phyloP scores from a whole-genome alignment of 2,888 invertebrate genomes.

The Lampropteryx suffumata region DNA sequence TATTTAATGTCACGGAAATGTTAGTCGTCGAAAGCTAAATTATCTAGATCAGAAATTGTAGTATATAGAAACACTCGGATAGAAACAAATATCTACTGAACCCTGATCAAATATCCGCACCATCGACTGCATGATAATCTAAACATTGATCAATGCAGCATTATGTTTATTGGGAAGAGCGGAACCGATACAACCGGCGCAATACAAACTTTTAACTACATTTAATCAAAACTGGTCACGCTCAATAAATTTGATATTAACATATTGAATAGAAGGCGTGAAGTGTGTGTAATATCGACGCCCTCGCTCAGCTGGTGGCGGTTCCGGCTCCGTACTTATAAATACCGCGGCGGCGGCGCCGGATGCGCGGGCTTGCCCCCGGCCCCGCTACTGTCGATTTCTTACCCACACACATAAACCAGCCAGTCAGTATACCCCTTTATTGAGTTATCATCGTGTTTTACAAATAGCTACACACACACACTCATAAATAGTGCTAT shows the following conservation, averaged over 20 bases:
- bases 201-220: conserved; percentile 28
- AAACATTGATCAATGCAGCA: conserved; percentile 29
- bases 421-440: conserved; percentile 56
- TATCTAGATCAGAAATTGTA: conserved; percentile 5
- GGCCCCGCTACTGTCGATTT: conserved; percentile 33
- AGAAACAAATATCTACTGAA: not conserved
- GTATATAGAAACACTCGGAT: not conserved
- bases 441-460: conserved; percentile 59
- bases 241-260: conserved; percentile 45
- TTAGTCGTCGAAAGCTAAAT: not conserved
- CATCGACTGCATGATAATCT: conserved; percentile 19
- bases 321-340: conserved; percentile 74
- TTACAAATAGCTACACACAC: conserved; percentile 52
- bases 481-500: conserved; percentile 31
- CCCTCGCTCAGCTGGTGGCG: conserved; percentile 56
- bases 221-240: conserved; percentile 40
- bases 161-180: conserved; percentile 32
- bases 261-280: conserved; percentile 48
- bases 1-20: conserved; percentile 9
- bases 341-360: conserved; percentile 72
- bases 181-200: conserved; percentile 30
- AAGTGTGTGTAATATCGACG: conserved; percentile 48
- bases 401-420: conserved; percentile 45
- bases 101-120: not conserved
- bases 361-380: conserved; percentile 60